phyloP scores from a whole-genome alignment of 30 jellyfish, hydroid and myxozoan species.

The Hydractinia symbiolongicarpus region DNA sequence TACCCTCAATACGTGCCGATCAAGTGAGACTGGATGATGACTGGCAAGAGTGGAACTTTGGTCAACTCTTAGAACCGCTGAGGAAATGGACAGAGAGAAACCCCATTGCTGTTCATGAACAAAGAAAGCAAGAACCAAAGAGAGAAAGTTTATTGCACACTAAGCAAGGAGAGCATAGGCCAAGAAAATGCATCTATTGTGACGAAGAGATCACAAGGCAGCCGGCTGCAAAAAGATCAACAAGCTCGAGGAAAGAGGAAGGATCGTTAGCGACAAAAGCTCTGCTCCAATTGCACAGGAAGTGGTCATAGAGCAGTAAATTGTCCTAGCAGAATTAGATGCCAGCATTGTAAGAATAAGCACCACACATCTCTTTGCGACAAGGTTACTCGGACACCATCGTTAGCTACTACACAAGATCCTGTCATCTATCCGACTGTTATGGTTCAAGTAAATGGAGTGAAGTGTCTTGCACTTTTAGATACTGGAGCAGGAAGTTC shows the following conservation, averaged over 20 bases:
- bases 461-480: constrained; percentile 38
- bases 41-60: constrained; percentile 65
- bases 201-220: too few relatives aligned
- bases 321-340: constrained; percentile 38
- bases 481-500: constrained; percentile 58
- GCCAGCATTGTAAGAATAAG: constrained; percentile 40
- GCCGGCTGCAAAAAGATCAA: neutral
- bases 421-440: constrained; percentile 43
- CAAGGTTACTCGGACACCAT: neutral
- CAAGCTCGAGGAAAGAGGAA: constrained; percentile 30
- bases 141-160: constrained; percentile 1
- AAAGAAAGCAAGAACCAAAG: constrained; percentile 6
- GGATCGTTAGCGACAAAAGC: constrained; percentile 21
- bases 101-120: constrained; percentile 32
- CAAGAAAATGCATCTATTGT: neutral
- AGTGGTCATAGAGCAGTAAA: constrained; percentile 45
- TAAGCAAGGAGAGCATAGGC: neutral
- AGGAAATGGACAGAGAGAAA: constrained; percentile 46
- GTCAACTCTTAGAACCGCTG: constrained; percentile 32
- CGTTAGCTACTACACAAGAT: constrained; percentile 13
- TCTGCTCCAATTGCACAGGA: constrained; percentile 51
- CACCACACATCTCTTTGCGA: constrained; percentile 73
- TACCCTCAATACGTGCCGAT: constrained; percentile 50
- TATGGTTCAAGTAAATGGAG: constrained; percentile 38
- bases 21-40: constrained; percentile 56